Conservation (phyloP, 1,140 invertebrate species). For the Temnothorax curvispinosus region DNA sequence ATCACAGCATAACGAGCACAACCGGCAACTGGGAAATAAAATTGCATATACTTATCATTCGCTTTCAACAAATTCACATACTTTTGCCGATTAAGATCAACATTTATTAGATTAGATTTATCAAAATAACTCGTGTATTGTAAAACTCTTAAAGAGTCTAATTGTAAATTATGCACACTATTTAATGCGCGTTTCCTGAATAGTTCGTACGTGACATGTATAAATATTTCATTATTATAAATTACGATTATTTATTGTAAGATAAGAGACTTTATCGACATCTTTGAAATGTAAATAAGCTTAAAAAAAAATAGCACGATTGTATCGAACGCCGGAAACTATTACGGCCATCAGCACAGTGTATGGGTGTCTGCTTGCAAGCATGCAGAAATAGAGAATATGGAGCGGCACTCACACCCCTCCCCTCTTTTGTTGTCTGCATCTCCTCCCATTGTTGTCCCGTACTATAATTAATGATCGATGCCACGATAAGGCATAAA, state of each 20-base stretch:
- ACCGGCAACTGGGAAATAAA: background rate
- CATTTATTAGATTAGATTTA: constrained; percentile 18
- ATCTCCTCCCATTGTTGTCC: constrained; percentile 46
- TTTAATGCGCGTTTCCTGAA: background rate
- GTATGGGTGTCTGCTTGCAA: constrained; percentile 2
- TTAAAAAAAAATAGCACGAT: constrained; percentile 12
- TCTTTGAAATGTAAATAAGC: background rate
- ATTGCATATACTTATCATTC: background rate
- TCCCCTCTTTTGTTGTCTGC: constrained; percentile 37
- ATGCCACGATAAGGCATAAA: constrained; percentile 49
- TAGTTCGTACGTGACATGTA: background rate
- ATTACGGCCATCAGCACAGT: constrained; percentile 5
- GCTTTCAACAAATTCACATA: background rate
- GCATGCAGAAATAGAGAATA: constrained; percentile 46
- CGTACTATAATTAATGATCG: constrained; percentile 53
- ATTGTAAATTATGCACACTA: background rate
- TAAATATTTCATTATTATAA: background rate
- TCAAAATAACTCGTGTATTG: background rate
- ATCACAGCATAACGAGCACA: background rate
- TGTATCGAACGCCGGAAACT: constrained; percentile 42
- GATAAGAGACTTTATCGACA: background rate
- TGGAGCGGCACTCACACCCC: constrained; percentile 23
- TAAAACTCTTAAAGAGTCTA: background rate
- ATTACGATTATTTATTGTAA: background rate
- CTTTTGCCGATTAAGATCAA: background rate